Percentiles rank a stretch among this genome's conserved stretches.
Conservation (phyloP, 1,140 invertebrate species). For the Drosophila pandora region DNA sequence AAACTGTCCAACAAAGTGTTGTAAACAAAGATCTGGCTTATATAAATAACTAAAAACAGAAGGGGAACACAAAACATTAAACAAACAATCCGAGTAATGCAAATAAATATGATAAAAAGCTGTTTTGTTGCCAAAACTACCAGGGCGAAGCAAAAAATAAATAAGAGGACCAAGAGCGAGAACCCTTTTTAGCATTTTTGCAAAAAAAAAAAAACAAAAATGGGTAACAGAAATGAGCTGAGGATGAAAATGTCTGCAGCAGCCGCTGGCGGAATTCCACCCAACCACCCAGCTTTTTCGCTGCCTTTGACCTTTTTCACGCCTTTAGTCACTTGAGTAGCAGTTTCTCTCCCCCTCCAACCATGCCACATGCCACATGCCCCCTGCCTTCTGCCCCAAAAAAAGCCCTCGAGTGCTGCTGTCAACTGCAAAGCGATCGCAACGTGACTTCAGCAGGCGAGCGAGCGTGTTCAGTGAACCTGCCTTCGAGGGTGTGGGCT, state of each 20-base stretch:
- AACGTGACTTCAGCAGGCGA: slow-evolving; percentile 12
- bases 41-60: slow-evolving; percentile 54
- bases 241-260: slow-evolving; percentile 62
- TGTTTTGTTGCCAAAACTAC: slow-evolving; percentile 45
- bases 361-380: background rate
- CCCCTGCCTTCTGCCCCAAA: slow-evolving; percentile 6
- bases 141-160: slow-evolving; percentile 7
- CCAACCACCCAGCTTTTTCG: slow-evolving; percentile 11
- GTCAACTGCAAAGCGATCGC: slow-evolving; percentile 58
- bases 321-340: slow-evolving; percentile 74
- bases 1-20: slow-evolving; percentile 37
- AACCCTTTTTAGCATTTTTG: slow-evolving; percentile 54
- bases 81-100: slow-evolving; percentile 42
- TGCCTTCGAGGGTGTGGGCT: slow-evolving; percentile 2
- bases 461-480: background rate
- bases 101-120: slow-evolving; percentile 69
- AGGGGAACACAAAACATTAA: slow-evolving; percentile 8
- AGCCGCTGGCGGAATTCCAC: slow-evolving; percentile 10
- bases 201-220: background rate
- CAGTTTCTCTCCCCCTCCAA: slow-evolving; percentile 55
- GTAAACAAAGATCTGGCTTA: slow-evolving; percentile 52
- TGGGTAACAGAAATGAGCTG: slow-evolving; percentile 33
- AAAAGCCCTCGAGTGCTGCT: slow-evolving; percentile 36
- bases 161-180: background rate
- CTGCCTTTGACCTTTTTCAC: slow-evolving; percentile 80